These are phyloP conservation scores for Stegostoma tigrinum DNA, from an alignment of 2,113 vertebrate species.

Conservation along the genomic window DNA sequence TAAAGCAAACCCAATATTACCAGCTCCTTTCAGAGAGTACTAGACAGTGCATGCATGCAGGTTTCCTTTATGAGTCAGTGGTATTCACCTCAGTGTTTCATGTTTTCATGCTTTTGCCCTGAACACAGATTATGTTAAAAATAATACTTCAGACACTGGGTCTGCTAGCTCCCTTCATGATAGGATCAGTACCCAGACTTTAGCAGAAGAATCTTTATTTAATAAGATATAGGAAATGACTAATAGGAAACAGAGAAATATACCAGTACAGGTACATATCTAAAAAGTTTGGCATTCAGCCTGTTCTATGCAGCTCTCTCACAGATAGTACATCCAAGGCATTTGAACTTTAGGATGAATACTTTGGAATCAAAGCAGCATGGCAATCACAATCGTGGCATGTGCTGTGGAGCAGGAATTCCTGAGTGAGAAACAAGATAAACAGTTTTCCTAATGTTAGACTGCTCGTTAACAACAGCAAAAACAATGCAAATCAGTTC, in stretches of 20 bases:
- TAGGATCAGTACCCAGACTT: not conserved
- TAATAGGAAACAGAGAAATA: not conserved
- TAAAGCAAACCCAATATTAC: not conserved
- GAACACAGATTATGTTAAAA: not conserved
- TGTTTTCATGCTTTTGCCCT: not conserved
- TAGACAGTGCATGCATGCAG: not conserved
- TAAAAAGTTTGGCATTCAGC: not conserved
- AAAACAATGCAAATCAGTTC: not conserved
- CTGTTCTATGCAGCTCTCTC: not conserved
- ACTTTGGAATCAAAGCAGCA: slow-evolving; percentile 25
- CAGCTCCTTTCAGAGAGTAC: not conserved
- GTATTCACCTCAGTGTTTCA: not conserved
- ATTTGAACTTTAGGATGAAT: not conserved
- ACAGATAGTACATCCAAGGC: not conserved
- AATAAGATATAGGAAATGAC: not conserved
- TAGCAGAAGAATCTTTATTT: not conserved
- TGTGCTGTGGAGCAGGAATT: not conserved
- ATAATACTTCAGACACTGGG: not conserved
- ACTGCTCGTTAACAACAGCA: not conserved
- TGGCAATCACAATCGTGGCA: not conserved
- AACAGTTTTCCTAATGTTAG: not conserved
- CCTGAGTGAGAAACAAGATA: not conserved
- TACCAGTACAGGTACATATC: not conserved
- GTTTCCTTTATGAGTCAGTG: not conserved
- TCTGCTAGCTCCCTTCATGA: not conserved